Base-by-base conservation (phyloP, 2,888 invertebrate species). In the Hemistola chrysoprasaria region DNA sequence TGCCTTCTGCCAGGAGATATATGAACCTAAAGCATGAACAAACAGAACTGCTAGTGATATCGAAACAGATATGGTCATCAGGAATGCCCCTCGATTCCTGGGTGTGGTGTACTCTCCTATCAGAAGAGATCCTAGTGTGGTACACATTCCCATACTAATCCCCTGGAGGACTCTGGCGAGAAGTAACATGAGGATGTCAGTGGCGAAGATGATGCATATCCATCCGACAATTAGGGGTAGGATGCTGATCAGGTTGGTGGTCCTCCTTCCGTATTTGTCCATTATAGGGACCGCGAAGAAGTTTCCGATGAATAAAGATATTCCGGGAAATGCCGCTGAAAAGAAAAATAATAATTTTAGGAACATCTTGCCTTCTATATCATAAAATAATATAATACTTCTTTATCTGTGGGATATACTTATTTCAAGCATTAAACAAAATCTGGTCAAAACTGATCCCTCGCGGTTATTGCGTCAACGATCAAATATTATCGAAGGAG, bases 21-120 rank as follows among this genome's bases (percentile, higher is more conserved):
- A 90, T 0, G 90, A 90, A 0, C 94, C 94, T 11, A 93, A 59
- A 0, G 86, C 66, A 55, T 94, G 93, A 0, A 91, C 89, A 0
- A 87, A 48, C 3, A 92, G 70, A 4, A 93, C 90, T 1, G 92
- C 93, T 3, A 81, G 49, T 0, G 92, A 90, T 20, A 92, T 89
- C 0, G 90, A 83, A 1, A 92, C 66, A 0, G 92, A 90, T n/a
- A 92, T 90, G 0, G 88, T 86, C 30, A 92, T 90, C 20, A 92
- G 73, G 8, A 92, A 83, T 0, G 90, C 80, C 8, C 93, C 92
- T 34, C 93, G 78, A 32, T 92, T 85, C 29, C 77, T 86, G 0
- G 91, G 93, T 27, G 90, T 88, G 2, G 88, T 82, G 26, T 86
- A 90, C 66, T 91, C 92, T 29, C 90, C 90, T 6, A 90, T 85